phyloP scores from a whole-genome alignment of 2,113 vertebrate species.

The Ancistrus triradiatus region DNA sequence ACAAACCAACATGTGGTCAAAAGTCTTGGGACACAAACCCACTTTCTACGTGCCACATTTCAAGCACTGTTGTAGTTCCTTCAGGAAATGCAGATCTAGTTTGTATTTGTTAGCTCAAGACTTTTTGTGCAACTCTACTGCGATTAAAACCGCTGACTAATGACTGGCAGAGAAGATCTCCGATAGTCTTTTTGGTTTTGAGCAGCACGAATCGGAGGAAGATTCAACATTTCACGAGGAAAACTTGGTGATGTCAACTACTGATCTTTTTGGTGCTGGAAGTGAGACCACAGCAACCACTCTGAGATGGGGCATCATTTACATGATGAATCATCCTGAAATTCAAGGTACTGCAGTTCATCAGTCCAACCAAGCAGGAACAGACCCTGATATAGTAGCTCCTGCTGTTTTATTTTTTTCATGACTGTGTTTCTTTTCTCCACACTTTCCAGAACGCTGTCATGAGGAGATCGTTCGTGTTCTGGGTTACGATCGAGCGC shows the following conservation, averaged over 20 bases:
- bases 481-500: slow-evolving; percentile 28
- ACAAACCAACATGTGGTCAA: no score
- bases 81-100: no score
- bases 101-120: no score
- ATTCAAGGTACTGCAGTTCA: slow-evolving; percentile 46
- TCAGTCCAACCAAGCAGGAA: no score
- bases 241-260: slow-evolving; percentile 61
- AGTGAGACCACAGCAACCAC: slow-evolving; percentile 64
- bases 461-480: slow-evolving; percentile 31
- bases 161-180: no score
- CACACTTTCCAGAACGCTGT: not conserved
- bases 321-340: slow-evolving; percentile 60
- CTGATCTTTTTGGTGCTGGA: slow-evolving; percentile 68
- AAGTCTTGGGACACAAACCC: no score
- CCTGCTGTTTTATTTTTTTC: no score
- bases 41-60: no score
- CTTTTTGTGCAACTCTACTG: no score
- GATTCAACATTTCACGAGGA: slow-evolving; percentile 61
- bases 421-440: not conserved
- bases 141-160: no score
- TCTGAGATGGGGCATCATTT: slow-evolving; percentile 65
- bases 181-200: not conserved
- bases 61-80: no score
- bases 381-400: no score
- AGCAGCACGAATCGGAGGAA: slow-evolving; percentile 52